Conservation (phyloP, 1,140 invertebrate genomes). For the Notospermus geniculatus region DNA sequence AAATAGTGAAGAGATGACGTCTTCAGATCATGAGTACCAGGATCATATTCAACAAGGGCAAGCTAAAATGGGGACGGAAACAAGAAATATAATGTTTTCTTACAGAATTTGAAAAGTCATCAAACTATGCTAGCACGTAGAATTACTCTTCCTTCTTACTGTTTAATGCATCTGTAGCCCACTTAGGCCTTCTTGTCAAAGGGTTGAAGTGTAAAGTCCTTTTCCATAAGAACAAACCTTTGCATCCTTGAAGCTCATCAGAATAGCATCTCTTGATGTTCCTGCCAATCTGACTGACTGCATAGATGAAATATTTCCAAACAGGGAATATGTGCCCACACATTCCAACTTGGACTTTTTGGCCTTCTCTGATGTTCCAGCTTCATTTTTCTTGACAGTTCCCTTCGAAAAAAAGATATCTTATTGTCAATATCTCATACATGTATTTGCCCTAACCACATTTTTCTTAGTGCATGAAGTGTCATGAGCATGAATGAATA, state of each 20-base stretch:
- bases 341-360: constrained; percentile 88
- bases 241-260: constrained; percentile 92
- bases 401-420: not conserved
- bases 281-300: constrained; percentile 80
- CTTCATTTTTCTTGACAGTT: not conserved
- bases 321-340: constrained; percentile 78
- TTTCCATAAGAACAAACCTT: constrained; percentile 71
- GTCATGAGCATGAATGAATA: too few species aligned
- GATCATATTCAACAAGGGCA: constrained; percentile 90
- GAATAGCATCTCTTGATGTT: constrained; percentile 78
- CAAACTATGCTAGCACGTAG: too few species aligned
- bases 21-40: constrained; percentile 83
- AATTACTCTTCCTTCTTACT: too few species aligned
- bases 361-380: constrained; percentile 33
- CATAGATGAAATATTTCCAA: constrained; percentile 90
- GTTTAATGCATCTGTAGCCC: too few species aligned
- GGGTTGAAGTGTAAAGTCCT: too few species aligned
- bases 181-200: too few species aligned
- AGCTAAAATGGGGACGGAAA: constrained; percentile 40
- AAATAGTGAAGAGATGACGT: constrained; percentile 98
- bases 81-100: too few species aligned
- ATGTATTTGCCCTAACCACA: constrained; percentile 17
- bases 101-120: too few species aligned
- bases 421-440: too few species aligned
- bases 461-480: not conserved